Conservation (phyloP, 1,140 invertebrate species). For the Phymastichus coffea region DNA sequence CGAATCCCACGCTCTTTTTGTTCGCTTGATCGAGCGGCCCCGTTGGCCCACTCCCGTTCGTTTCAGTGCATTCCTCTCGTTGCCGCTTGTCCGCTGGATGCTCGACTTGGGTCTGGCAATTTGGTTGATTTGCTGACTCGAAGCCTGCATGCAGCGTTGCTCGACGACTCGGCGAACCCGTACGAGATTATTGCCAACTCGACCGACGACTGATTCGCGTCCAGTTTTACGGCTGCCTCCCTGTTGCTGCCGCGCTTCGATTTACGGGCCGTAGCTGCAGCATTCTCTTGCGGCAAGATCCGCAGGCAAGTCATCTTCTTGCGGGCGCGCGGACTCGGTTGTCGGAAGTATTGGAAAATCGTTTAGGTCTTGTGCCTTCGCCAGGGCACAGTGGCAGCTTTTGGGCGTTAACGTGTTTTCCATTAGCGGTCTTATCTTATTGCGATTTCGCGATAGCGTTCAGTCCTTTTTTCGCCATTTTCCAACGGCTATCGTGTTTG, state of each 20-base stretch:
- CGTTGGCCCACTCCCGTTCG: too few relatives aligned
- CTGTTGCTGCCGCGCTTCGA: not conserved
- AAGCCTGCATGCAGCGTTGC: slow-evolving; percentile 10
- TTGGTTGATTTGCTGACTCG: slow-evolving; percentile 14
- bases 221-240: not conserved
- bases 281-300: slow-evolving; percentile 22
- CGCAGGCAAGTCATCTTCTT: slow-evolving; percentile 34
- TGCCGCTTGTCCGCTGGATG: too few relatives aligned
- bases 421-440: too few relatives aligned
- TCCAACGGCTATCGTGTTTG: too few relatives aligned
- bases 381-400: too few relatives aligned
- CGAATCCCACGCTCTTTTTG: too few relatives aligned
- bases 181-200: slow-evolving; percentile 32
- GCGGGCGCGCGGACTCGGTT: slow-evolving; percentile 28
- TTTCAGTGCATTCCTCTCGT: too few relatives aligned
- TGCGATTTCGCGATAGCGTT: too few relatives aligned
- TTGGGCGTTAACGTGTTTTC: too few relatives aligned
- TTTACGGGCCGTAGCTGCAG: not conserved
- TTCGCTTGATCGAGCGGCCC: too few relatives aligned
- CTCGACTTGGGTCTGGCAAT: not conserved
- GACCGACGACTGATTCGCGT: slow-evolving; percentile 30
- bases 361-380: slow-evolving; percentile 34
- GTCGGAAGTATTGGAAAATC: slow-evolving; percentile 33
- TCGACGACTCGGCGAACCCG: not conserved
- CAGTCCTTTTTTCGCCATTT: too few relatives aligned